Percentiles rank a stretch among this genome's conserved stretches.
Evolutionary conservation across 2,888 invertebrate species (phyloP).

Genomic region (Brachypterus glaber): DNA sequence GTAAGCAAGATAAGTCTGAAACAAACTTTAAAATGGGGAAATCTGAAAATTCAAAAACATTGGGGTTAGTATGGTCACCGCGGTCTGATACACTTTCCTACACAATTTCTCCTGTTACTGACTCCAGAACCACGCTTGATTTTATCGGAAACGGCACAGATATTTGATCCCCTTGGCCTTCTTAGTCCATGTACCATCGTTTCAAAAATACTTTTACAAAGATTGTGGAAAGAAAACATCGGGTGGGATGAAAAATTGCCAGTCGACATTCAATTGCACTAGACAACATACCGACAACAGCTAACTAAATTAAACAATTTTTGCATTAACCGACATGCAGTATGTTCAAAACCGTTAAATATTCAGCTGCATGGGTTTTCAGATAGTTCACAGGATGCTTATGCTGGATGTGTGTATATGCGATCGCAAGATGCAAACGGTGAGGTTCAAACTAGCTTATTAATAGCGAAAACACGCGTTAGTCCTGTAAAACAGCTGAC

Average conservation of each 20-base stretch:
- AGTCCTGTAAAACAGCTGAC: too few species aligned
- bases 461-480: slow-evolving; percentile 6
- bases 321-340: slow-evolving; percentile 2
- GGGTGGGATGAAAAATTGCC: slow-evolving; percentile 10
- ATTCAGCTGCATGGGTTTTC: slow-evolving; percentile 8
- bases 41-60: too few species aligned
- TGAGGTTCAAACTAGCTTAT: neutral
- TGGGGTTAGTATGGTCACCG: too few species aligned
- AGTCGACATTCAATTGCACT: neutral
- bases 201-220: slow-evolving; percentile 7
- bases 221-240: slow-evolving; percentile 12
- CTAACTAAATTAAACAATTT: slow-evolving; percentile 3
- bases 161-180: slow-evolving; percentile 8
- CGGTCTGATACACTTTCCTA: too few species aligned
- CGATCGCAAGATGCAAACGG: neutral
- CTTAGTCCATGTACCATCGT: too few species aligned
- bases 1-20: too few species aligned
- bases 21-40: too few species aligned
- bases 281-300: slow-evolving; percentile 1
- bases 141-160: slow-evolving; percentile 4
- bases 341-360: neutral
- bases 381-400: slow-evolving; percentile 3
- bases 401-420: slow-evolving; percentile 4
- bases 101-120: too few species aligned
- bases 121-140: too few species aligned